These are phyloP conservation scores for Mya arenaria DNA, from an alignment of 1,140 invertebrate genomes.

Conservation along the genomic window DNA sequence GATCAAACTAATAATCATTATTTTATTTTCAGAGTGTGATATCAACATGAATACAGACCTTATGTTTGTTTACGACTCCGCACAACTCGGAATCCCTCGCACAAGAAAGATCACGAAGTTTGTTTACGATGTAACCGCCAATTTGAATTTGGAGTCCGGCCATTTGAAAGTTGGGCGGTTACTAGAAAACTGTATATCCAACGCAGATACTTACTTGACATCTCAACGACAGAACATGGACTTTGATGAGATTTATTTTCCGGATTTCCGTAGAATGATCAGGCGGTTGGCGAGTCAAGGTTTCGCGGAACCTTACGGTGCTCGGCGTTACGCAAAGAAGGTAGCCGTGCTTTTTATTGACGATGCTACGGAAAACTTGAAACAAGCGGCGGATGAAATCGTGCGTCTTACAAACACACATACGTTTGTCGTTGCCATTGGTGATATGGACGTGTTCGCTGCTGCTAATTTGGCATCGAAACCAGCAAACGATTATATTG, in stretches of 20 bases:
- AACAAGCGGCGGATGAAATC: slow-evolving; percentile 53
- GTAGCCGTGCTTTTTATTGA: slow-evolving; percentile 64
- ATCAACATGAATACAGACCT: slow-evolving; percentile 55
- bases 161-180: slow-evolving; percentile 56
- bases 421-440: slow-evolving; percentile 62
- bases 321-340: slow-evolving; percentile 55
- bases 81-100: slow-evolving; percentile 58
- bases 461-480: slow-evolving; percentile 53
- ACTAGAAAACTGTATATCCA: slow-evolving; percentile 58
- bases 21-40: slow-evolving; percentile 54
- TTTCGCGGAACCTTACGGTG: slow-evolving; percentile 50
- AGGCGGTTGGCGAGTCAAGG: slow-evolving; percentile 32
- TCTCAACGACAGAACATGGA: slow-evolving; percentile 29
- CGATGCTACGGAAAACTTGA: slow-evolving; percentile 57
- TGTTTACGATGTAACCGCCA: slow-evolving; percentile 53
- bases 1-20: neutral
- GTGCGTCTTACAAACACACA: slow-evolving; percentile 36
- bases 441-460: slow-evolving; percentile 45
- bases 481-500: slow-evolving; percentile 61
- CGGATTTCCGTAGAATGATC: slow-evolving; percentile 54
- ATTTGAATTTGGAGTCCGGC: slow-evolving; percentile 47
- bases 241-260: slow-evolving; percentile 56
- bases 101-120: slow-evolving; percentile 59
- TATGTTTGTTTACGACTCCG: slow-evolving; percentile 62
- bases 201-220: slow-evolving; percentile 54